Base-by-base conservation (phyloP, 2,113 vertebrate genomes). In the Lichenostomus cassidix region DNA sequence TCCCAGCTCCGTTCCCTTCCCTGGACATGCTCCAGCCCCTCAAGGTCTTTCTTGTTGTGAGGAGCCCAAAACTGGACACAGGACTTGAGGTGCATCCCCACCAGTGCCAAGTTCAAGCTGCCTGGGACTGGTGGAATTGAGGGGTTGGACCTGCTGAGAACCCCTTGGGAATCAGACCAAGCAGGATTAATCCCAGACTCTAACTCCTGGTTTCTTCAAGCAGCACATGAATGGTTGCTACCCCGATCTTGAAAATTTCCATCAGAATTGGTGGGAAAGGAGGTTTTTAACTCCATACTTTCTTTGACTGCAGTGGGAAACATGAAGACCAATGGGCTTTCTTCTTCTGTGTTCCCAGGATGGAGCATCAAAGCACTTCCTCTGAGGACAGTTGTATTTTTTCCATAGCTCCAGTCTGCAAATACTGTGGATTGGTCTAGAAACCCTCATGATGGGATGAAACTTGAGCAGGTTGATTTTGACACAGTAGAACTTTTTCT, bases 61-160 rank as follows among this genome's bases (percentile, higher is more conserved):
- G 23, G 24, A 33, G 11, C 20, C 20, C 39, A n/a, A 39, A 89
- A 46, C 24, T 53, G 53, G 19, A 44, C 27, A 9, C 33, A 39
- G 46, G n/a, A 60, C 52, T 53, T 67, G 20, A 68, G 46, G 13
- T 53, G n/a, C 53, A 33, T 23, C 39, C 37, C 52, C 68, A 73
- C 18, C 22, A 53, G 28, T n/a, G 41, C 39, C 0, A 1, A 75
- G 11, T 29, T 47, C 0, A 7, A 62, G 11, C n/a, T 65, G 44
- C 75, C 19, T 35, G 31, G 50, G 14, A 29, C 23, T 27, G 64
- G 9, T 35, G n/a, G n/a, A 7, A 15, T 4, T 17, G 69, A 23
- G 20, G 5, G 22, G 23, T 3, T 46, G 27, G 47, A 60, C 15
- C 18, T 59, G 7, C 35, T 60, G 60, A 16, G 17, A 52, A 9